These are phyloP conservation scores for Herminia tarsipennalis DNA, from an alignment of 2,888 invertebrate species.

Conservation along the genomic window DNA sequence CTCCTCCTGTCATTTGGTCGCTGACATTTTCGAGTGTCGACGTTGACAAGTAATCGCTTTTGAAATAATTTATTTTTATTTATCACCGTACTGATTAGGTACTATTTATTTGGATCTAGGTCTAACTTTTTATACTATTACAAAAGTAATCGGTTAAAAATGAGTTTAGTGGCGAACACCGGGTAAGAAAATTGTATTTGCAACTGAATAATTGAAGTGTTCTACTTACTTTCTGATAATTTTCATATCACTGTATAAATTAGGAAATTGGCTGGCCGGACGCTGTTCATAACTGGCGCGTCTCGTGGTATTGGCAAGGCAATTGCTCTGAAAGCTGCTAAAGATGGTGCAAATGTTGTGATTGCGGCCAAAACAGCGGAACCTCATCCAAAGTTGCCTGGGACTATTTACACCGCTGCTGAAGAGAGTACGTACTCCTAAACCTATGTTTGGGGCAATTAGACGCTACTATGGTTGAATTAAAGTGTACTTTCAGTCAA, in stretches of 20 bases:
- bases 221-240: conserved; percentile 34
- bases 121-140: too few relatives aligned
- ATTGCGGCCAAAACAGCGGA: conserved; percentile 96
- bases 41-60: conserved; percentile 21
- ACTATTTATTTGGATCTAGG: too few relatives aligned
- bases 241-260: conserved; percentile 39
- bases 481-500: conserved; percentile 22
- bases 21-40: too few relatives aligned
- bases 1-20: too few relatives aligned
- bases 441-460: background rate
- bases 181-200: conserved; percentile 63
- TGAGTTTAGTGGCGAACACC: conserved; percentile 82
- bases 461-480: background rate
- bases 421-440: conserved; percentile 90
- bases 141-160: conserved; percentile 43
- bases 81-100: too few relatives aligned
- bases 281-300: conserved; percentile 97
- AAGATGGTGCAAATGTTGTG: conserved; percentile 96
- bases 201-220: conserved; percentile 15
- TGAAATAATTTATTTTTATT: too few relatives aligned
- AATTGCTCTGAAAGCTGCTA: conserved; percentile 96
- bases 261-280: conserved; percentile 91
- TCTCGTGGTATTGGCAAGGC: conserved; percentile 98
- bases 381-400: conserved; percentile 95
- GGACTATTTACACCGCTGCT: conserved; percentile 96